Conservation (phyloP, 2,888 invertebrate genomes). For the Resseliella maxima region DNA sequence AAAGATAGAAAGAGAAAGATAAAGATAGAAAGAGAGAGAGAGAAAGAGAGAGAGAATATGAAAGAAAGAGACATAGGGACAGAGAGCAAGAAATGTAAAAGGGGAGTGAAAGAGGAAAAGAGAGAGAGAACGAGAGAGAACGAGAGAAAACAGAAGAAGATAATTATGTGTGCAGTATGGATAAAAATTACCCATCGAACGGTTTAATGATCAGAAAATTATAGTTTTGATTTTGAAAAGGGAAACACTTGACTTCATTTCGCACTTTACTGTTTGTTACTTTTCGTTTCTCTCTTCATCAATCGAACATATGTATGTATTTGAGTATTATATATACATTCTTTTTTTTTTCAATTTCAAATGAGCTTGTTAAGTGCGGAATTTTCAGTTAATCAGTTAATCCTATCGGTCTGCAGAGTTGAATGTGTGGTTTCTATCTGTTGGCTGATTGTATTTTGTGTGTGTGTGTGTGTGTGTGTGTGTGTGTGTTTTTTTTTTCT, state of each 20-base stretch:
- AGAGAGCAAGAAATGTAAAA: too few species aligned
- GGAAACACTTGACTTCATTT: conserved; percentile 53
- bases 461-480: too few species aligned
- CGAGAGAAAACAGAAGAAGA: neutral
- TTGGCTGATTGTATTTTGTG: conserved; percentile 8
- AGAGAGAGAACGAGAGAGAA: neutral
- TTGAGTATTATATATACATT: too few species aligned
- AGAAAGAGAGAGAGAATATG: too few species aligned
- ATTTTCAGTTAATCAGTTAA: neutral
- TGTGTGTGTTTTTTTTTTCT: neutral
- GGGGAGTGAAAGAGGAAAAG: too few species aligned
- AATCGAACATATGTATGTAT: neutral
- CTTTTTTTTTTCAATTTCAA: neutral
- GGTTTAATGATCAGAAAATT: conserved; percentile 53
- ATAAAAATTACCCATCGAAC: conserved; percentile 35
- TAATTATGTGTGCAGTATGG: conserved; percentile 35
- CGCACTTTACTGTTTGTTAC: conserved; percentile 28
- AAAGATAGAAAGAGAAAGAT: too few species aligned
- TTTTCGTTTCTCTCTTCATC: neutral
- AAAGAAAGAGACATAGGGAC: too few species aligned
- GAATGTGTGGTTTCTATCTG: conserved; percentile 32
- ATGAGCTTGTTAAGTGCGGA: conserved; percentile 3
- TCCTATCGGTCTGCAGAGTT: neutral
- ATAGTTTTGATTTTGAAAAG: conserved; percentile 48
- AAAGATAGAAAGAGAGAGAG: too few species aligned